phyloP scores from a whole-genome alignment of 2,888 invertebrate species.

The Lycaena phlaeas region DNA sequence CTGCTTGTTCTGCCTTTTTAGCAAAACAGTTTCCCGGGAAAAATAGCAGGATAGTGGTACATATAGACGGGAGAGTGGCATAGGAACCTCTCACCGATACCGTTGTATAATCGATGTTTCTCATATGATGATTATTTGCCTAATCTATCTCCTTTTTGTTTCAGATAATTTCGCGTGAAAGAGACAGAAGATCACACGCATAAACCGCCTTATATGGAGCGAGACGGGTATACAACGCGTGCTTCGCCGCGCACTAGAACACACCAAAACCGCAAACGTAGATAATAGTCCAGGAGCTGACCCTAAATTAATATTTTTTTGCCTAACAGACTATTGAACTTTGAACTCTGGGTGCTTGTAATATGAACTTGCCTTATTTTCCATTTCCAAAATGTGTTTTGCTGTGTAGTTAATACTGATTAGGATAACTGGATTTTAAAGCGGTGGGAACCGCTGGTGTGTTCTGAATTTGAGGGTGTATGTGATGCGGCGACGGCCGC shows the following conservation, averaged over 20 bases:
- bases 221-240: constrained; percentile 53
- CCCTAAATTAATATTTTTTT: no score
- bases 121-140: no score
- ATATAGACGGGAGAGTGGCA: no score
- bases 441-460: constrained; percentile 30
- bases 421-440: constrained; percentile 22
- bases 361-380: constrained; percentile 41
- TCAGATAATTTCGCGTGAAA: constrained; percentile 48
- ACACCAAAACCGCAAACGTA: constrained; percentile 49
- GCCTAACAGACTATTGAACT: constrained; percentile 17
- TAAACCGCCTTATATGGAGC: constrained; percentile 66
- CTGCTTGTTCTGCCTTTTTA: no score
- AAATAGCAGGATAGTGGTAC: no score
- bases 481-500: constrained; percentile 57
- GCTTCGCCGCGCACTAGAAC: constrained; percentile 52
- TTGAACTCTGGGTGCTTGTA: constrained; percentile 36
- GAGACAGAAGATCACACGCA: no score
- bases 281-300: constrained; percentile 44
- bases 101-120: no score
- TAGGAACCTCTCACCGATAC: no score
- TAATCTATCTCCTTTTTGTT: constrained; percentile 33
- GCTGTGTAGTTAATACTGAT: constrained; percentile 26
- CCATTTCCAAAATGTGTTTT: constrained; percentile 28
- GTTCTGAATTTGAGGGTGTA: constrained; percentile 32
- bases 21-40: no score